Percentiles rank a stretch among this genome's conserved stretches.
These are phyloP conservation scores for Petrocephalus zakoni DNA, from an alignment of 2,113 vertebrate genomes.

Conservation along the genomic window DNA sequence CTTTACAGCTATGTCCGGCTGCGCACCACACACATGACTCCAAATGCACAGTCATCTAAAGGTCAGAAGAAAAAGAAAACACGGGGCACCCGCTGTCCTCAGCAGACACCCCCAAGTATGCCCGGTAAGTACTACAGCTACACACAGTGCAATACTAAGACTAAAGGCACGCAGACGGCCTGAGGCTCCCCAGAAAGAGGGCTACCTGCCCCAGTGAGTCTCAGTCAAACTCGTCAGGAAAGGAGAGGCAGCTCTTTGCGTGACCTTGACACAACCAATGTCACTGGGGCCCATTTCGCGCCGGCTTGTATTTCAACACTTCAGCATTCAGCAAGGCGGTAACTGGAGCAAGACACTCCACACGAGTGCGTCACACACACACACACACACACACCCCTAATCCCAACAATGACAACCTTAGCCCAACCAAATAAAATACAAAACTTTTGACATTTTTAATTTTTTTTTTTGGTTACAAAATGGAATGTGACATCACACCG, in stretches of 20 bases:
- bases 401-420: background rate
- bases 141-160: background rate
- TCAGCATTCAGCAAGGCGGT: conserved; percentile 26
- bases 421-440: background rate
- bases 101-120: background rate
- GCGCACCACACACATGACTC: background rate
- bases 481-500: too few relatives aligned
- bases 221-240: background rate
- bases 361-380: background rate
- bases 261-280: conserved; percentile 45
- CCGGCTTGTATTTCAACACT: conserved; percentile 38
- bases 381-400: conserved; percentile 1
- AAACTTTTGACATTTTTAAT: too few relatives aligned
- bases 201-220: background rate
- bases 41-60: conserved; percentile 4
- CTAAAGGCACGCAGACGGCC: background rate
- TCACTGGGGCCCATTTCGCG: conserved; percentile 27
- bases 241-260: conserved; percentile 23
- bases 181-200: background rate
- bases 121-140: background rate
- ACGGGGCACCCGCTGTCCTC: background rate
- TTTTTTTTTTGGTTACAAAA: too few relatives aligned
- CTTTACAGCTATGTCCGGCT: background rate
- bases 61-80: background rate
- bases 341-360: conserved; percentile 12